Conservation (phyloP, 2,797 vertebrate genomes). For the Limosa lapponica region DNA sequence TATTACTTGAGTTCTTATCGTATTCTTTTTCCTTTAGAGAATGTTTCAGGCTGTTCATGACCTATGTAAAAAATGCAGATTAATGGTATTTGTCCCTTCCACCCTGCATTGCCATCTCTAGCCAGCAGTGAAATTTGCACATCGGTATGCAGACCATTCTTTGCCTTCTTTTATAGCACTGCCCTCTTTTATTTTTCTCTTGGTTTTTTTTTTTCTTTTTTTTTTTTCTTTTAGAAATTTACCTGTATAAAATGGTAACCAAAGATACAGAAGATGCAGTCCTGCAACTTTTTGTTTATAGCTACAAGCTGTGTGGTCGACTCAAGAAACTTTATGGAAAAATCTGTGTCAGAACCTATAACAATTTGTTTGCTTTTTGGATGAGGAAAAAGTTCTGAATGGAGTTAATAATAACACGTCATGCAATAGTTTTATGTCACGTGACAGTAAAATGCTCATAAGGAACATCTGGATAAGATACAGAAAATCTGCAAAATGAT, state of each 20-base stretch:
- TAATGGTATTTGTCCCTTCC: not conserved
- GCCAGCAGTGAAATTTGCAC: not conserved
- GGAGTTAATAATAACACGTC: not conserved
- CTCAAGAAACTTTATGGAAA: not conserved
- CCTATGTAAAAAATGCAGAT: not conserved
- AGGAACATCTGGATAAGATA: not conserved
- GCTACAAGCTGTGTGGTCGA: not conserved
- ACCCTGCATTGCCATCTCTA: not conserved
- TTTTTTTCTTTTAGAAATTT: not conserved
- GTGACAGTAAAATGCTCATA: rapidly evolving
- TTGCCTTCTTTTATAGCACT: not conserved
- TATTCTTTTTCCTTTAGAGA: not conserved
- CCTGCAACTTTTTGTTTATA: not conserved
- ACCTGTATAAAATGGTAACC: not conserved
- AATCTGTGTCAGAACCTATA: not conserved
- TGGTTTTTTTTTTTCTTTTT: not conserved
- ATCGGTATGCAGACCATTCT: not conserved
- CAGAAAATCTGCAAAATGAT: not conserved
- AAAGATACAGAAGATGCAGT: not conserved
- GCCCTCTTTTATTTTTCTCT: rapidly evolving
- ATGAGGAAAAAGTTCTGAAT: not conserved
- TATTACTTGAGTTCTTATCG: not conserved
- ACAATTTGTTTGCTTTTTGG: not conserved
- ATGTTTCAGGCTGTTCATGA: not conserved
- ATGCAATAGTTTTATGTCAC: not conserved